Evolutionary conservation across 2,888 invertebrate genomes (phyloP), one percentile per base, ranked within the genome.

Genomic region (Lasioglossum vierecki): DNA sequence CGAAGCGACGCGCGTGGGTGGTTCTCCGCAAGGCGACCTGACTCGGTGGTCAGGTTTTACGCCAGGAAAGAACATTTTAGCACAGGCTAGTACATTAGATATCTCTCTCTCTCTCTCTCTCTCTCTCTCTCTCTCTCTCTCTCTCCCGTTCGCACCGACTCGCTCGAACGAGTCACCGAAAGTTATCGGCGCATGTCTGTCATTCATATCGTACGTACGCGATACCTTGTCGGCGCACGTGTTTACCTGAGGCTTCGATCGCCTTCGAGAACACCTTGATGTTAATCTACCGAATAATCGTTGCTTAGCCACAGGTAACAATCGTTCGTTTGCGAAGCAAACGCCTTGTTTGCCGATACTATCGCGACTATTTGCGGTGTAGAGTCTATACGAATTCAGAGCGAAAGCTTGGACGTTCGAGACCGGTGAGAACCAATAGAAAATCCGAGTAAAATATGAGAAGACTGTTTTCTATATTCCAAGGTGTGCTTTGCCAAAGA

Each of bases 1-100:
- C 85, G 88, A 87, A 18, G 82, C 83, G 84, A 4, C 46, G 46
- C 46, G 46, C 90, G 88, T 90, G 87, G 89, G 90, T 83, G 88
- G 71, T 68, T 44, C 53, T 70, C 71, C 84, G 83, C 66, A 79
- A 82, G 75, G 63, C 73, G 22, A 81, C 13, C 79, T 13, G 75
- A 76, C 79, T 89, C 80, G 82, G 79, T 85, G 83, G 72, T 83
- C 66, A 39, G 53, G 44, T 72, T 80, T 79, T 63, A 41, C 73
- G 39, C 66, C 57, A 79, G 60, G 76, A 71, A 79, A 49, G 39
- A 75, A 11, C 74, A 72, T 22, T 80, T 80, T 26, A 30, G n/a
- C 44, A n/a, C 18, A 13, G 35, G 80, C 71, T 83, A 84, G 83
- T 76, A 85, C 75, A 80, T 83, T 80, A 82, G 79, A 66, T 41